Evolutionary conservation across 2,113 vertebrate species (phyloP).

Genomic region (pig (Sus scrofa)): DNA sequence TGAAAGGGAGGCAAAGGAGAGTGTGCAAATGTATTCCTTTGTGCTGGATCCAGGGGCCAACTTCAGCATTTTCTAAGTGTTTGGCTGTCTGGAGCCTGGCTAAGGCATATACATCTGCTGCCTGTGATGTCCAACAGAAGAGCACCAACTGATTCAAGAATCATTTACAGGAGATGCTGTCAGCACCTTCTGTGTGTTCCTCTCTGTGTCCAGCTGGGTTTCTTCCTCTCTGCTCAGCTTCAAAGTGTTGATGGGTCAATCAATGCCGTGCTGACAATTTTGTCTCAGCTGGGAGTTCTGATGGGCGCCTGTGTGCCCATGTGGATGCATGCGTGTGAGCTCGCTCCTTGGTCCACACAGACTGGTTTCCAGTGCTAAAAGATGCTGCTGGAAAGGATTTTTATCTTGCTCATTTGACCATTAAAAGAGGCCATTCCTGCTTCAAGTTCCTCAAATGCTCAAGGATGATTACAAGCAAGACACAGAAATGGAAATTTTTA

Average conservation of each 20-base stretch:
- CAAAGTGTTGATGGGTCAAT: slow-evolving; percentile 9
- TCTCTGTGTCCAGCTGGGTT: not conserved
- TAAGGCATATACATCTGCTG: not conserved
- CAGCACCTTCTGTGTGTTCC: not conserved
- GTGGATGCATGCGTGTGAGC: not conserved
- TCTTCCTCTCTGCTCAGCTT: not conserved
- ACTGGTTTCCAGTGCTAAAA: not conserved
- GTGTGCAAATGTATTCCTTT: not conserved
- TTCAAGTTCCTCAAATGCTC: slow-evolving; percentile 23
- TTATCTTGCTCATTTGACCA: not conserved
- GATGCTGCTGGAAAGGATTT: not conserved
- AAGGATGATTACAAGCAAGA: not conserved
- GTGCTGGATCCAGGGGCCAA: not conserved
- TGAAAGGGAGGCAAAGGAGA: not conserved
- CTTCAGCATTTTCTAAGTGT: not conserved
- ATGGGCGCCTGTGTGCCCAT: not conserved
- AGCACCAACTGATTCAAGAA: not conserved
- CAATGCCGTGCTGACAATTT: not conserved
- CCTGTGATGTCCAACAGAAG: not conserved
- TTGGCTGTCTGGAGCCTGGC: not conserved
- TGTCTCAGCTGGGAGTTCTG: slow-evolving; percentile 24
- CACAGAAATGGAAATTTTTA: not conserved
- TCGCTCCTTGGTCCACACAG: not conserved
- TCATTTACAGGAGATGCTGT: not conserved
- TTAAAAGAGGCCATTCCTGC: not conserved